Conservation (phyloP, 1,140 invertebrate genomes). For the Drosophila aff. region DNA sequence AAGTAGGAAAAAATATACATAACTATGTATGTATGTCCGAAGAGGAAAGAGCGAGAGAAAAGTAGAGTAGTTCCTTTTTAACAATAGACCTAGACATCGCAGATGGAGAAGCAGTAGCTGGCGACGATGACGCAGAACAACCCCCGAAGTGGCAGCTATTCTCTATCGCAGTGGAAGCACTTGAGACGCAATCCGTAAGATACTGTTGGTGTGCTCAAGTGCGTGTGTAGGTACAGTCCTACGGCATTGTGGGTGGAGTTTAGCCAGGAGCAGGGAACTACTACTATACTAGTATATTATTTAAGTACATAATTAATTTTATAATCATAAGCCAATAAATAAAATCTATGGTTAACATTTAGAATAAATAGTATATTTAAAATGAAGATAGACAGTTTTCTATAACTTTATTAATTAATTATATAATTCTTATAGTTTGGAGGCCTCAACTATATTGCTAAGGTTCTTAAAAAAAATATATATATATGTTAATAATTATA, state of each 20-base stretch:
- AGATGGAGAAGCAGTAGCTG: constrained; percentile 19
- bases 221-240: constrained; percentile 22
- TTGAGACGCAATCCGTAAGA: constrained; percentile 62
- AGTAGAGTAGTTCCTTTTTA: constrained; percentile 57
- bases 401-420: background rate
- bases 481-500: too few species aligned
- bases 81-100: constrained; percentile 72
- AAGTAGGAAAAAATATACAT: constrained; percentile 49
- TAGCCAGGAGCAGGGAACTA: background rate
- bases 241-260: constrained; percentile 67
- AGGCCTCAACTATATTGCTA: background rate
- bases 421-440: background rate
- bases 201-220: constrained; percentile 18
- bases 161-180: constrained; percentile 49
- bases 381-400: background rate
- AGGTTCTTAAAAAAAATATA: background rate
- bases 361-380: background rate
- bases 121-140: constrained; percentile 58
- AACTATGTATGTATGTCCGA: constrained; percentile 46
- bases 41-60: constrained; percentile 28
- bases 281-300: background rate
- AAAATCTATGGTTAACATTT: too few species aligned
- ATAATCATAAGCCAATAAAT: too few species aligned
- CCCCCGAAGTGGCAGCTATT: constrained; percentile 61
- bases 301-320: background rate